A percentile compares a stretch with the other conserved stretches of the same genome.
Conservation (phyloP, 2,113 vertebrate genomes). For the Gnathonemus echidnorhynchus region DNA sequence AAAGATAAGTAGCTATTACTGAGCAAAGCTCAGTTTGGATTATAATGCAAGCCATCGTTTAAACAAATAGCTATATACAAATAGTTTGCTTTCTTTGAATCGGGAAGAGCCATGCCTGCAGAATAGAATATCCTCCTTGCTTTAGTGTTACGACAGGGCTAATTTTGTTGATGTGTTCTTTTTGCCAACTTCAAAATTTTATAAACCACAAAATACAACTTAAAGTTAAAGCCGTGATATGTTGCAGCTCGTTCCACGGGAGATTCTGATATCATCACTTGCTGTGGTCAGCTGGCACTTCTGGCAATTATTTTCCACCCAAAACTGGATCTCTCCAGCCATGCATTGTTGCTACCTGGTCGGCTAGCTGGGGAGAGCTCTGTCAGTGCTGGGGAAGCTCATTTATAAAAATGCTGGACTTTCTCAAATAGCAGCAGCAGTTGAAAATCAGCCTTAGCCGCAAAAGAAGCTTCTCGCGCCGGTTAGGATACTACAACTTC, state of each 20-base stretch:
- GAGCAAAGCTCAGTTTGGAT: conserved; percentile 4
- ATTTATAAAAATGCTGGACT: background rate
- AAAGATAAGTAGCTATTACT: background rate
- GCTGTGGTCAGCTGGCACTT: background rate
- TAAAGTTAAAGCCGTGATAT: background rate
- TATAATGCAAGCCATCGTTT: background rate
- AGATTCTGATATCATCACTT: background rate
- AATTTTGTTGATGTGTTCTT: background rate
- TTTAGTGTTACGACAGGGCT: background rate
- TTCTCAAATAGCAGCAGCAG: background rate
- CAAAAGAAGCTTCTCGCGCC: background rate
- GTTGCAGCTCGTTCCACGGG: background rate
- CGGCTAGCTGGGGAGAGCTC: background rate
- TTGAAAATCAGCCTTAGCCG: background rate
- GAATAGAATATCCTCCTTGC: background rate
- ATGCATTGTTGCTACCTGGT: background rate
- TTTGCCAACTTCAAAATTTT: background rate
- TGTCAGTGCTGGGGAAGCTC: background rate
- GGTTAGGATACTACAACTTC: background rate
- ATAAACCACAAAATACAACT: background rate
- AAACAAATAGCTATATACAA: conserved; percentile 5
- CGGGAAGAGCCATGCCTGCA: background rate
- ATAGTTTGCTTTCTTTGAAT: background rate
- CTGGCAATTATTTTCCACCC: background rate
- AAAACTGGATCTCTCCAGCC: background rate